Evolutionary conservation across 2,113 vertebrate species (phyloP), one percentile per base, ranked within the genome.

Genomic region (Bombycilla garrulus): DNA sequence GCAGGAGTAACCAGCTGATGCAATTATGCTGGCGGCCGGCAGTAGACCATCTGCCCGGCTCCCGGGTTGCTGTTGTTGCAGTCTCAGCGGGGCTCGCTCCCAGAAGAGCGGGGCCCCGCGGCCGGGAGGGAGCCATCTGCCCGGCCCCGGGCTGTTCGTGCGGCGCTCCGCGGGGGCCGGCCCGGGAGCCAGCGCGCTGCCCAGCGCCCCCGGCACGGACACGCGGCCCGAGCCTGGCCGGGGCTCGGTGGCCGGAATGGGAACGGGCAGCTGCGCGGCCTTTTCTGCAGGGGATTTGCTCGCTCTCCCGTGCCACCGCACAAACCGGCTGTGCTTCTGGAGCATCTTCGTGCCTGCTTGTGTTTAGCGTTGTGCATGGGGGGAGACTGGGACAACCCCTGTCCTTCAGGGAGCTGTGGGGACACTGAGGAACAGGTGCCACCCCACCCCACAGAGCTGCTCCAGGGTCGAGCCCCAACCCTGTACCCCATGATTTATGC

Each of bases 31-130:
- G 88, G 77, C 90, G 36, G 85, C 67, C 73, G 94, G 95, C 96
- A 96, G 95, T 13, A 96, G 95, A 96, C 96, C 97, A 97, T 97
- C 97, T 97, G 97, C 96, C 96, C 66, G 1, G 92, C 94, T 95
- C 95, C 95, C 19, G 87, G 95, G 95, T 82, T 56, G 96, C 95
- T 95, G 96, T 96, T 97, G 96, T 97, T 96, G 90, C 91, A 35
- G 83, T 86, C 97, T 95, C 96, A 96, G 95, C 94, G 40, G 97
- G 97, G 80, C 82, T 94, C 51, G 18, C 86, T 94, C 96, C 96
- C 97, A 88, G 72, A 96, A 93, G 96, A 96, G 95, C 61, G 4
- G 66, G 88, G 85, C 91, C 94, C 91, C 28, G 5, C 36, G 36
- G 93, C 86, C 77, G 4, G 85, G 91, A 91, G 77, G 81, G 83